Base-by-base conservation (phyloP, 2,113 vertebrate genomes). In the Oceanodroma tethys region DNA sequence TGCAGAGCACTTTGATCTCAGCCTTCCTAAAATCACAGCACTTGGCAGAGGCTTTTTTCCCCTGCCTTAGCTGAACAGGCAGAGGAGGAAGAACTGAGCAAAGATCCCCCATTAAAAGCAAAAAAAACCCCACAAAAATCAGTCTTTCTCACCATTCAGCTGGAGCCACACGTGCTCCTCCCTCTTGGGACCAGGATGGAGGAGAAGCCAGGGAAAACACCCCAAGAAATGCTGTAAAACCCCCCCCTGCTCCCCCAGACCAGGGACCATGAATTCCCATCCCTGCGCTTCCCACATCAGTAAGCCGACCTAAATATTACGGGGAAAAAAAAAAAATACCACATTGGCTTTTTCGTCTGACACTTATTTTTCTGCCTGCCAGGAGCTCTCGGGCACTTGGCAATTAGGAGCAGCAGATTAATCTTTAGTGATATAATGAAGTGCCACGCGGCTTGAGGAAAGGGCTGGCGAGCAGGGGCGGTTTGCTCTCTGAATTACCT, bases 351-450 rank as follows among this genome's bases (percentile, higher is more conserved):
- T 80, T 79, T 73, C 14, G 6, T 47, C 81, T 79, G 95, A 78
- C 60, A 30, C 68, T 90, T 75, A n/a, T 81, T 92, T 42, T 38
- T 65, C 72, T 84, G 38, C 59, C 91, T 73, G 72, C 67, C 86
- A 66, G 91, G 67, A 90, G 91, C 94, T 95, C 90, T 84, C 6
- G 5, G 84, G 95, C 12, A 2, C 88, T 89, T 0, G 0, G 93
- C 93, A 96, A 94, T 96, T 91, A 96, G 40, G 81, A 95, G 83
- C 73, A 0, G 50, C 53, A 90, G 89, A 96, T 97, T 86, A 95
- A 95, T 95, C 86, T 78, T 74, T n/a, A 89, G 91, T 38, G 86
- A 86, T 88, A 40, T 94, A 89, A 97, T 89, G 95, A 95, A 94
- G 89, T 71, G 60, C 38, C 11, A 26, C 2, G 30, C 9, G 9